Evolutionary conservation across 2,797 vertebrate species (phyloP).

Genomic region (Coreius guichenoti): DNA sequence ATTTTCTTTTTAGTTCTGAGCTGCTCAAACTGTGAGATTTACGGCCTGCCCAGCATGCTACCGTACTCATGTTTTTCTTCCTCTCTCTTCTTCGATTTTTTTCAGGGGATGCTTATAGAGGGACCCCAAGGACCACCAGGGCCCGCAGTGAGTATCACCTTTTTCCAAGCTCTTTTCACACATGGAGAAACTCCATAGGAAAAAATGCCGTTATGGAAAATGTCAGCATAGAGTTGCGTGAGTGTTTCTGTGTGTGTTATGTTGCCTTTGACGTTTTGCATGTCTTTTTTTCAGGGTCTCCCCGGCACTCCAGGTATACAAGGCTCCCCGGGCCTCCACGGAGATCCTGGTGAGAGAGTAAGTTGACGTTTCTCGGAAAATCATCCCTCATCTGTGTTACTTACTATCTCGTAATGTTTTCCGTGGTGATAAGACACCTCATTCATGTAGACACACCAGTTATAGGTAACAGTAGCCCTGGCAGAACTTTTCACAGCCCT

Average conservation of each 20-base stretch:
- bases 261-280: slow-evolving; percentile 39
- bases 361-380: slow-evolving; percentile 65
- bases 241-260: slow-evolving; percentile 33
- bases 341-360: slow-evolving; percentile 95
- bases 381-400: background rate
- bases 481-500: slow-evolving; percentile 2
- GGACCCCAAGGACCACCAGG: slow-evolving; percentile 91
- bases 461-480: background rate
- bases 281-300: slow-evolving; percentile 84
- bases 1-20: slow-evolving; percentile 59
- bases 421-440: background rate
- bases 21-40: slow-evolving; percentile 53
- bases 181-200: slow-evolving; percentile 76
- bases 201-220: slow-evolving; percentile 76
- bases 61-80: slow-evolving; percentile 68
- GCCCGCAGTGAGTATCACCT: slow-evolving; percentile 87
- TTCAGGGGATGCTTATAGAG: slow-evolving; percentile 97
- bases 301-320: slow-evolving; percentile 90
- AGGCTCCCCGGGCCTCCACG: slow-evolving; percentile 87
- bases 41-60: slow-evolving; percentile 68
- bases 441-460: background rate
- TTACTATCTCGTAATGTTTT: background rate
- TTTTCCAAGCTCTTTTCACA: slow-evolving; percentile 71
- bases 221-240: slow-evolving; percentile 60
- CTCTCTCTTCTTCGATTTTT: slow-evolving; percentile 33